These are phyloP conservation scores for Chironex yamaguchii DNA, from an alignment of 30 jellyfish, hydroid and myxozoan genomes.

Conservation along the genomic window DNA sequence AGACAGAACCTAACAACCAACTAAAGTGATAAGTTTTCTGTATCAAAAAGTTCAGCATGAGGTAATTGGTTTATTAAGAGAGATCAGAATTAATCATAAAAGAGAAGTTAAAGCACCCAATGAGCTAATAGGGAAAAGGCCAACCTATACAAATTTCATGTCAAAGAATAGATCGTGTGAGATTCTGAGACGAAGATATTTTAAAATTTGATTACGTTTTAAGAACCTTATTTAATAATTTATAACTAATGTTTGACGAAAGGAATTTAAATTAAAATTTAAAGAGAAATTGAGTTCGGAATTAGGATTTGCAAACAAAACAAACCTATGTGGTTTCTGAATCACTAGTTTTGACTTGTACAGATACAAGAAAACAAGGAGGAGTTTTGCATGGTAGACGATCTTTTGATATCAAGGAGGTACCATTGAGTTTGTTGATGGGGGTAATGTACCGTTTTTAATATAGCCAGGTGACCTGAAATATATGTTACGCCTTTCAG, in stretches of 20 bases:
- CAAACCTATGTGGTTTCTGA: neutral
- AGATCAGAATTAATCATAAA: too few species aligned
- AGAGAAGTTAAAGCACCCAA: too few species aligned
- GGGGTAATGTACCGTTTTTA: too few species aligned
- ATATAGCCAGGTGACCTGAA: too few species aligned
- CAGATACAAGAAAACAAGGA: neutral
- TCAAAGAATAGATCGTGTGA: neutral
- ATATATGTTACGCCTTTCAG: too few species aligned
- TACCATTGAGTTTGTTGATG: neutral
- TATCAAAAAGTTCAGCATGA: too few species aligned
- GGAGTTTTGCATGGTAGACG: too few species aligned
- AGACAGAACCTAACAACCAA: too few species aligned
- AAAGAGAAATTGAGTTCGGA: neutral
- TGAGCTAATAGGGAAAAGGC: too few species aligned
- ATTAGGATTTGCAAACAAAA: neutral
- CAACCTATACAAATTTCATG: too few species aligned
- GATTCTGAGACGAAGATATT: neutral
- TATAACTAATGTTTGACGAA: slow-evolving; percentile 60
- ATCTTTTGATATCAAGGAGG: neutral
- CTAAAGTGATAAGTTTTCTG: too few species aligned
- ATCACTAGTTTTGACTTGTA: neutral
- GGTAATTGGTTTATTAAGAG: too few species aligned
- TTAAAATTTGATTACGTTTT: slow-evolving; percentile 46
- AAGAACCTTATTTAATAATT: slow-evolving; percentile 59
- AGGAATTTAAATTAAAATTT: slow-evolving; percentile 37